phyloP scores from a whole-genome alignment of 1,140 invertebrate genomes.

The Drosophila auraria region DNA sequence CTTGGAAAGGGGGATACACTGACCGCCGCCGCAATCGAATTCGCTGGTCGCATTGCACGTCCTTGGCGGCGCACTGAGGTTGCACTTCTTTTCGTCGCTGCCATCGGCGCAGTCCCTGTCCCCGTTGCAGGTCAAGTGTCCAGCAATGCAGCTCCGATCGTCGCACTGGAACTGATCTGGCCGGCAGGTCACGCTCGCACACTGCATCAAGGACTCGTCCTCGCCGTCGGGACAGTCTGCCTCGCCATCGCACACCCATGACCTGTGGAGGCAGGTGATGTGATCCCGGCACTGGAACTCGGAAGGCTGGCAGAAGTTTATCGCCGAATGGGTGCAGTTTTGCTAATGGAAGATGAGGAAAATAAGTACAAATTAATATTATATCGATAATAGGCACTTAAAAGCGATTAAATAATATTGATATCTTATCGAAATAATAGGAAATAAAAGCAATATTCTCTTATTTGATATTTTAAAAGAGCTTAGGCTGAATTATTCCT shows the following conservation, averaged over 20 bases:
- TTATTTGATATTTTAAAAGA: neutral
- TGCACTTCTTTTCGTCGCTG: slow-evolving; percentile 93
- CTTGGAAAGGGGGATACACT: slow-evolving; percentile 91
- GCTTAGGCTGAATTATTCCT: neutral
- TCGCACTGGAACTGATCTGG: slow-evolving; percentile 93
- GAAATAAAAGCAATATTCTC: too few species aligned
- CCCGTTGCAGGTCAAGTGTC: slow-evolving; percentile 93
- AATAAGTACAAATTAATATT: neutral
- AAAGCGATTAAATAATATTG: too few species aligned
- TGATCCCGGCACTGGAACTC: slow-evolving; percentile 94
- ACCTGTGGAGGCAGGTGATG: slow-evolving; percentile 93
- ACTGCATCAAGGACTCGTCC: slow-evolving; percentile 89
- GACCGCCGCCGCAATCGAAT: slow-evolving; percentile 92
- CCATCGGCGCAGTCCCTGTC: slow-evolving; percentile 92
- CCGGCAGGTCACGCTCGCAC: slow-evolving; percentile 91
- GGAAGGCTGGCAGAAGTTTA: slow-evolving; percentile 87
- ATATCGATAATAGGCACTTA: too few species aligned
- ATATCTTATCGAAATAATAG: too few species aligned
- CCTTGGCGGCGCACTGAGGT: slow-evolving; percentile 5
- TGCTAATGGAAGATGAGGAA: slow-evolving; percentile 58
- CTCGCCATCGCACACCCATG: slow-evolving; percentile 95
- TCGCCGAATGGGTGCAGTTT: slow-evolving; percentile 86
- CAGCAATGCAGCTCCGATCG: slow-evolving; percentile 93
- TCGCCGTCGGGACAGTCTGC: slow-evolving; percentile 92
- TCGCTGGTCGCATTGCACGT: slow-evolving; percentile 90